Evolutionary conservation across 2,797 vertebrate genomes (phyloP).

Genomic region (Scolopax rusticola): DNA sequence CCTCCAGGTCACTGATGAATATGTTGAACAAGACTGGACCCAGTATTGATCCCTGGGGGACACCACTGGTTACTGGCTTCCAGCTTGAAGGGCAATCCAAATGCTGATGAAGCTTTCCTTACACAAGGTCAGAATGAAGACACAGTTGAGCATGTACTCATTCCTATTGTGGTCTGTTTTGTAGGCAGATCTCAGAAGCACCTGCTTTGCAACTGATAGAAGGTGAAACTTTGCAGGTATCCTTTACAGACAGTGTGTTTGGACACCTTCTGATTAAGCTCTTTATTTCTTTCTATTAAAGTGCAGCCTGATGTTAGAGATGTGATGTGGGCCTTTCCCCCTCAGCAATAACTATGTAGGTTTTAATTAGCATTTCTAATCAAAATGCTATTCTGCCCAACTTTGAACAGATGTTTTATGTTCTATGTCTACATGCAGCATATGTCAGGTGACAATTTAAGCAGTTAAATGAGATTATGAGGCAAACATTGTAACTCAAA

Average conservation of each 20-base stretch:
- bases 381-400: neutral
- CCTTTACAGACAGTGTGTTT: neutral
- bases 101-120: neutral
- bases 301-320: neutral
- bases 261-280: neutral
- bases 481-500: neutral
- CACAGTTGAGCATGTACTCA: neutral
- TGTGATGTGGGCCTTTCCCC: neutral
- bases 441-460: neutral
- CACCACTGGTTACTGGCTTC: too few species aligned
- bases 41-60: too few species aligned
- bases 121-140: neutral
- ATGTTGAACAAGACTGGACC: too few species aligned
- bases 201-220: neutral
- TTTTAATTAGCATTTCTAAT: neutral
- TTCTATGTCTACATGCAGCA: neutral
- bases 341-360: neutral
- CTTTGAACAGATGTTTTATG: neutral
- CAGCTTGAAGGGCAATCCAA: neutral
- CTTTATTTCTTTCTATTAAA: neutral
- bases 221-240: neutral
- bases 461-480: neutral
- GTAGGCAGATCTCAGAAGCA: neutral
- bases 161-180: neutral
- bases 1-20: too few species aligned